Evolutionary conservation across 2,797 vertebrate genomes (phyloP), one percentile per base, ranked within the genome.

Genomic region (Hemitrygon akajei): DNA sequence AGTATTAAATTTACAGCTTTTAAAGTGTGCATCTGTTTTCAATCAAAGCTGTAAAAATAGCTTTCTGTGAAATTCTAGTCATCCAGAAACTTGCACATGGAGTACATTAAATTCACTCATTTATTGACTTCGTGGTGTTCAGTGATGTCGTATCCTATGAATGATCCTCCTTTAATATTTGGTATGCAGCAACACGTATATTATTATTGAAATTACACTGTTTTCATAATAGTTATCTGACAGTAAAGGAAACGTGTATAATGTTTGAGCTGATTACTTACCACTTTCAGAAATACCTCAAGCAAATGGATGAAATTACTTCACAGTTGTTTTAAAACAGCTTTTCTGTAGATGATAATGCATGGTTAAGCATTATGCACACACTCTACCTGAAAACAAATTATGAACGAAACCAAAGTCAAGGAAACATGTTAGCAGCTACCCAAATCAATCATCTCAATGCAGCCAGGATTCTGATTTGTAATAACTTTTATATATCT

Each of bases 1-100:
- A 30, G 91, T 40, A 93, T 93, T 93, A 25, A 75, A 76, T 76
- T 93, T 93, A 47, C 22, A 76, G 91, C 91, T 69, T 93, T 47
- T 92, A 47, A 76, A 76, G 30, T 93, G 40, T 76, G 40, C 71
- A 76, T 93, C 69, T 93, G 91, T 93, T 75, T 93, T 93, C 25
- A 47, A 93, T 93, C 71, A 93, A 18, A 30, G 69, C 25, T 18
- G 11, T n/a, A 75, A 89, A 69, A 92, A 93, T 75, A 93, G 71
- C 25, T 93, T 93, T 93, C 40, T 18, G 2, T 93, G 91, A 76
- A 76, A 75, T 76, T n/a, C 40, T 76, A 93, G 56, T 93, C 40
- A 75, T 18, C 37, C 40, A 20, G 37, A 93, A 93, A 93, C 40
- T 22, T 69, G 18, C 27, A 76, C 11, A 25, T 73, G 25, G 37